phyloP scores from a whole-genome alignment of 2,888 invertebrate genomes.

The Leptinotarsa peninsularis region DNA sequence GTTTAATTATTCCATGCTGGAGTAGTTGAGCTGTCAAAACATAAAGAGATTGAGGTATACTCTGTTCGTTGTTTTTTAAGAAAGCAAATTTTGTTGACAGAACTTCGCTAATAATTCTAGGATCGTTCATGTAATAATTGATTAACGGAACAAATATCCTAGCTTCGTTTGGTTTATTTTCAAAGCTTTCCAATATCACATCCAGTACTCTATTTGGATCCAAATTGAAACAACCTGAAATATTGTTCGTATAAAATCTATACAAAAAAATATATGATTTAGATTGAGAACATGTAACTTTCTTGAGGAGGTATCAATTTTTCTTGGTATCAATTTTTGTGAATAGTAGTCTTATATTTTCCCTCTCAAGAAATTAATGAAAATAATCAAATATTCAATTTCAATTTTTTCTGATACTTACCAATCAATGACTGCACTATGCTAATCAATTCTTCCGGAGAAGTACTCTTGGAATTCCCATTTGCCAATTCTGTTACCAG shows the following conservation, averaged over 20 bases:
- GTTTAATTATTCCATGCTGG: constrained; percentile 85
- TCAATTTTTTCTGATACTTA: constrained; percentile 58
- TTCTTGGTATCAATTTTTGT: not conserved
- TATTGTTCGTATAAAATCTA: not conserved
- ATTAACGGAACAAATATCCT: constrained; percentile 88
- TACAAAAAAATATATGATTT: constrained; percentile 32
- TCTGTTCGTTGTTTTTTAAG: constrained; percentile 75
- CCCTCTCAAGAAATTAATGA: not conserved
- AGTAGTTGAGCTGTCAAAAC: constrained; percentile 90
- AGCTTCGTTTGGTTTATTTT: constrained; percentile 83
- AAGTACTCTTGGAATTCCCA: constrained; percentile 75
- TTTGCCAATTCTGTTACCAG: constrained; percentile 93
- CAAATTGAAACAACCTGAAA: constrained; percentile 95
- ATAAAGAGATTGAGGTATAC: constrained; percentile 87
- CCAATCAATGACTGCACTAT: constrained; percentile 95
- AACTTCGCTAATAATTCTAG: constrained; percentile 90
- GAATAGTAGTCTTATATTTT: not conserved
- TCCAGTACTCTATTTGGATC: constrained; percentile 98
- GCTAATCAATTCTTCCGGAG: constrained; percentile 81
- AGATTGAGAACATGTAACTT: not conserved
- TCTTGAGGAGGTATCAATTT: not conserved
- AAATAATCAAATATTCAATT: too few relatives aligned
- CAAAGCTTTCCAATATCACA: constrained; percentile 96
- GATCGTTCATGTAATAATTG: constrained; percentile 89
- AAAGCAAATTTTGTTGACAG: constrained; percentile 90